A percentile compares a stretch with the other conserved stretches of the same genome.
phyloP scores from a whole-genome alignment of 2,888 invertebrate species.

The Halocaridina rubra region DNA sequence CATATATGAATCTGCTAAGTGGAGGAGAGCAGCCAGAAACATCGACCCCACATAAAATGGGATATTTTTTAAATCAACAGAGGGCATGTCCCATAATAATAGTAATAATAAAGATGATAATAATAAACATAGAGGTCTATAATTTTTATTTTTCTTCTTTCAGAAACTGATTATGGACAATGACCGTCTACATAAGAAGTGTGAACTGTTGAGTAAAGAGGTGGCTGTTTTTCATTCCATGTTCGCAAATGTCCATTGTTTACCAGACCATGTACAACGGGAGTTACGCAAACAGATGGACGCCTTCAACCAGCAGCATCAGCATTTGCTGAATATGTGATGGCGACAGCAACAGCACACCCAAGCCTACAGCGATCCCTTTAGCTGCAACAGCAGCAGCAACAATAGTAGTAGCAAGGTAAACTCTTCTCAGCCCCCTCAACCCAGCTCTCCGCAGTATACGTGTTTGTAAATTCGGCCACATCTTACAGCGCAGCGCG shows the following conservation, averaged over 20 bases:
- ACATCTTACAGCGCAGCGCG: not conserved
- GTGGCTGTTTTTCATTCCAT: conserved; percentile 83
- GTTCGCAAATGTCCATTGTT: conserved; percentile 78
- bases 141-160: not conserved
- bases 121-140: not conserved
- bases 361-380: not conserved
- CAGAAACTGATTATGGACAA: conserved; percentile 68
- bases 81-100: not conserved
- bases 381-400: not conserved
- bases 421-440: not conserved
- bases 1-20: no score
- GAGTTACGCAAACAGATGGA: conserved; percentile 78
- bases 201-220: conserved; percentile 89
- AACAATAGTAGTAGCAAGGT: not conserved
- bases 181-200: conserved; percentile 68
- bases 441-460: conserved; percentile 13
- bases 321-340: conserved; percentile 57
- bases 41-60: no score
- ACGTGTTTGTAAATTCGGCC: not conserved
- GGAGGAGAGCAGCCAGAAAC: no score
- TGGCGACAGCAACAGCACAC: conserved; percentile 30
- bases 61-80: not conserved
- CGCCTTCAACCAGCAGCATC: conserved; percentile 61
- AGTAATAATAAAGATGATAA: not conserved
- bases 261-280: conserved; percentile 77